These are phyloP conservation scores for Butorides virescens DNA, from an alignment of 2,113 vertebrate species.

Conservation along the genomic window DNA sequence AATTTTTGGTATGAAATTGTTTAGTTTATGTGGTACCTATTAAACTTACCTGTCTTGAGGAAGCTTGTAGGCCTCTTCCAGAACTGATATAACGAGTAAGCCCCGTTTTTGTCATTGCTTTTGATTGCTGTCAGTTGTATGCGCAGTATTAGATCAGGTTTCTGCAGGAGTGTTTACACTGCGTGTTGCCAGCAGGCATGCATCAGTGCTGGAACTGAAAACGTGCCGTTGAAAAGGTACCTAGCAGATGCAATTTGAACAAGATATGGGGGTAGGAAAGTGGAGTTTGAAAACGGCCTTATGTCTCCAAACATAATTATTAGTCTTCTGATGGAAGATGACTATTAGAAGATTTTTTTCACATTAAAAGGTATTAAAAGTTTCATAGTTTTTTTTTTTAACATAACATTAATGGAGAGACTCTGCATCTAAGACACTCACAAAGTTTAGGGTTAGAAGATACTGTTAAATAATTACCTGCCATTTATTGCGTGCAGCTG, in stretches of 20 bases:
- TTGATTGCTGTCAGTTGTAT: neutral
- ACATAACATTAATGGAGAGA: neutral
- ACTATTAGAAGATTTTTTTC: neutral
- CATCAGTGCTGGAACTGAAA: neutral
- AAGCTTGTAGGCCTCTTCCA: neutral
- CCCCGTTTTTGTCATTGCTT: neutral
- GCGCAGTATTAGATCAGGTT: neutral
- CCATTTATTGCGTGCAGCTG: neutral
- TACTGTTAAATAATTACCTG: neutral
- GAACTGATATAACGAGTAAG: neutral
- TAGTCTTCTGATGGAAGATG: neutral
- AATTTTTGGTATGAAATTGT: neutral
- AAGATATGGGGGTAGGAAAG: neutral
- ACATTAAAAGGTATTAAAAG: neutral
- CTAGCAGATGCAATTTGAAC: neutral
- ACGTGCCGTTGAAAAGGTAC: neutral
- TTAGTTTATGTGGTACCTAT: neutral
- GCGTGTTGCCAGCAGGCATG: neutral
- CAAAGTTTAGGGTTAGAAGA: neutral
- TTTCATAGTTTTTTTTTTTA: neutral
- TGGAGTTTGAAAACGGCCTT: neutral
- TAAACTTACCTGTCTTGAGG: neutral
- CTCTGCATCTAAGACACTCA: neutral
- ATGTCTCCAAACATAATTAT: neutral
- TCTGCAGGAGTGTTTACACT: neutral